Base-by-base conservation (phyloP, 1,140 invertebrate species). In the Parasteatoda tepidariorum region DNA sequence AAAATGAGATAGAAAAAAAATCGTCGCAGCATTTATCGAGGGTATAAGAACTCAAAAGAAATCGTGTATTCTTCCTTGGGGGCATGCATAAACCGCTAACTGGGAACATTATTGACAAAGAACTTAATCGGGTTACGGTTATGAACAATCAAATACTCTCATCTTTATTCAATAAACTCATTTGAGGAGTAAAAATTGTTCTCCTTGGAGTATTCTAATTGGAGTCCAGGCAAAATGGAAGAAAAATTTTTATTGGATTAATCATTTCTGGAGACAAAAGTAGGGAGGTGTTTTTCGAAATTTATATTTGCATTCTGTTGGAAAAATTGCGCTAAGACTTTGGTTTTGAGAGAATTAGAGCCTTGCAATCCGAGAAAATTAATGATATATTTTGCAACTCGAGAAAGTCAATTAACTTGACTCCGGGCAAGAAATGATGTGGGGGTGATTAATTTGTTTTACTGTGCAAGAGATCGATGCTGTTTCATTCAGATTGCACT, bases 121-220 rank as follows among this genome's bases (percentile, higher is more conserved):
- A 61, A 28, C 33, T 61, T 76, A 76, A 76, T 76, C 59, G 34
- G 48, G 74, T 76, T 76, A 76, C n/a, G 74, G 59, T 76, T 76
- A 76, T 76, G 74, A 76, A 76, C 74, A 76, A 76, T 76, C 74
- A 76, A 76, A 76, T 64, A 64, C 59, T 76, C 74, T 76, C 74
- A 76, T 76, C 59, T 76, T 76, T 76, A 76, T 76, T 76, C 74
- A 76, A 76, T 76, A 76, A 76, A 76, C 74, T 76, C 74, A 76
- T 76, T 76, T 48, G 30, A 64, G 34, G 74, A 64, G 38, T 24
- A 76, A 76, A 76, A 76, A 64, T 71, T 62, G 33, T 18, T n/a
- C n/a, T 64, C 74, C 26, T 61, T 5, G 26, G 74, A 64, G 74
- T 4, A 22, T 48, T 24, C 74, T 76, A 76, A 76, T 76, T 76